Percentiles rank a stretch among this genome's conserved stretches.
These are phyloP conservation scores for Phymatocera aterrima DNA, from an alignment of 2,888 invertebrate genomes.

Conservation along the genomic window DNA sequence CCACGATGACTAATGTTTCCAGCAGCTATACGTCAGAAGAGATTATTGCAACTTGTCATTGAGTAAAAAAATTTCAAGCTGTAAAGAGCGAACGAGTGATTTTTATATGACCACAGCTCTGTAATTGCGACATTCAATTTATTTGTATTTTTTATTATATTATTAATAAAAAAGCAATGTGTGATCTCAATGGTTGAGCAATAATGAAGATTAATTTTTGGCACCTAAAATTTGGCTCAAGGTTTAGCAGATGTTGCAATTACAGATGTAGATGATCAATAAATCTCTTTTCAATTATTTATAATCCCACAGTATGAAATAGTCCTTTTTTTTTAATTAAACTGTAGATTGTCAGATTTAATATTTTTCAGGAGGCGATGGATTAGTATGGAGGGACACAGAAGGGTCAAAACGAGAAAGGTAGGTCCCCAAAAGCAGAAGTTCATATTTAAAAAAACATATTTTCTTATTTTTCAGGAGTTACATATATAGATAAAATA, in stretches of 20 bases:
- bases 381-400: not conserved
- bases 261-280: not conserved
- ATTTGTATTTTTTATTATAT: too few relatives aligned
- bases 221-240: not conserved
- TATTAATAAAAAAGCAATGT: not conserved
- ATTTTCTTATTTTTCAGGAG: conserved; percentile 30
- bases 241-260: not conserved
- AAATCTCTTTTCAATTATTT: not conserved
- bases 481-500: conserved; percentile 21
- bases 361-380: conserved; percentile 16
- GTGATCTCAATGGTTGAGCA: not conserved
- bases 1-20: not conserved
- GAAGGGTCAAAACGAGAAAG: not conserved
- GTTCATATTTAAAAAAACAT: conserved; percentile 9
- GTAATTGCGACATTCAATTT: not conserved
- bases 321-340: not conserved
- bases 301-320: not conserved
- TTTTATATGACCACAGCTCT: not conserved
- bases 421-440: not conserved
- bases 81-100: not conserved
- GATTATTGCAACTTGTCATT: not conserved
- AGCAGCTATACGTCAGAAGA: not conserved
- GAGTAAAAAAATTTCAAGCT: not conserved
- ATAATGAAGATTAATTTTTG: not conserved
- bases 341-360: conserved; percentile 8